Evolutionary conservation across 1,140 invertebrate genomes (phyloP).

Genomic region (Berghia stephanieae): DNA sequence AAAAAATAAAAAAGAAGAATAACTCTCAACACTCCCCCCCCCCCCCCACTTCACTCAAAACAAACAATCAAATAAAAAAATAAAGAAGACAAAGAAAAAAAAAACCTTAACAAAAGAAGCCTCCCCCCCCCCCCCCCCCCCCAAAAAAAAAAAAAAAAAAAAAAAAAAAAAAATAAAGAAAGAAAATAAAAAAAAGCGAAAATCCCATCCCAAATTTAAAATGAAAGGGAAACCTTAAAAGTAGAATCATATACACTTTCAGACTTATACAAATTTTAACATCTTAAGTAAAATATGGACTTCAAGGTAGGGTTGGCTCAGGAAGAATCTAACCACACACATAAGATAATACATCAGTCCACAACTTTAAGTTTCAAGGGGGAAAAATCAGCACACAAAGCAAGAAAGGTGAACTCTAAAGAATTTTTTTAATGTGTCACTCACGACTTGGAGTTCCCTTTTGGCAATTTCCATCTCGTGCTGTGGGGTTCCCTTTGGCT

Average conservation of each 20-base stretch:
- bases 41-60: too few species aligned
- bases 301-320: too few species aligned
- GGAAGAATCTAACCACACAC: too few species aligned
- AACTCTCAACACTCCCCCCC: too few species aligned
- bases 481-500: constrained; percentile 61
- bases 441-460: constrained; percentile 61
- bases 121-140: too few species aligned
- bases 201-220: neutral
- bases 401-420: neutral
- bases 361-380: too few species aligned
- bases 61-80: neutral
- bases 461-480: constrained; percentile 62
- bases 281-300: too few species aligned
- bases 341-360: too few species aligned
- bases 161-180: neutral
- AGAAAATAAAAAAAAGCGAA: neutral
- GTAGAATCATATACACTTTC: neutral
- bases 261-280: too few species aligned
- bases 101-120: too few species aligned
- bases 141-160: constrained; percentile 7
- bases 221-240: neutral
- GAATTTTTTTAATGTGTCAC: constrained; percentile 28
- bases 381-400: neutral
- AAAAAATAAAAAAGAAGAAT: too few species aligned
- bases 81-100: neutral